phyloP scores from a whole-genome alignment of 2,113 vertebrate species.

The Fukomys damarensis region DNA sequence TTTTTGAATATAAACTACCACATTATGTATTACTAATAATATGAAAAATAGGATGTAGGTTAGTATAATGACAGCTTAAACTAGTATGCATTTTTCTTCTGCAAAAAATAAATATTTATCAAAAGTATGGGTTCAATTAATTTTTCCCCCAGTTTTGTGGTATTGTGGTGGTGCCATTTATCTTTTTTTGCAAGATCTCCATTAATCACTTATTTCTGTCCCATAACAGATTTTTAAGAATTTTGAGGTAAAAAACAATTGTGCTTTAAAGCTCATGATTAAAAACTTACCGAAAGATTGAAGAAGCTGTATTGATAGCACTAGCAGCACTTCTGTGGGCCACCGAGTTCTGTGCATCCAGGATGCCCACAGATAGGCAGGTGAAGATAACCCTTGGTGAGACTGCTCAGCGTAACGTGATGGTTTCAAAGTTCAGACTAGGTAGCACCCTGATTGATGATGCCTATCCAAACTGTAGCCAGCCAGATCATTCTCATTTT shows the following conservation, averaged over 20 bases:
- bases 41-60: conserved; percentile 91
- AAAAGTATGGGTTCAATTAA: conserved; percentile 89
- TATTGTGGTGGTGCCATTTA: conserved; percentile 85
- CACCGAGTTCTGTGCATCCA: not conserved
- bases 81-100: conserved; percentile 89
- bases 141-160: conserved; percentile 85
- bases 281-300: conserved; percentile 81
- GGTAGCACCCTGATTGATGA: conserved; percentile 62
- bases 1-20: conserved; percentile 93
- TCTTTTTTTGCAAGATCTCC: conserved; percentile 86
- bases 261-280: conserved; percentile 79
- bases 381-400: not conserved
- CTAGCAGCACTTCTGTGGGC: not conserved
- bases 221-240: conserved; percentile 83
- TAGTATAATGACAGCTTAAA: conserved; percentile 91
- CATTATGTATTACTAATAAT: conserved; percentile 93
- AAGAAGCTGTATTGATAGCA: conserved; percentile 56
- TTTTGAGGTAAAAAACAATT: conserved; percentile 80
- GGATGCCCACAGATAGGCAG: conserved; percentile 12
- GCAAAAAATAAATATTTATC: conserved; percentile 91
- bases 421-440: conserved; percentile 65
- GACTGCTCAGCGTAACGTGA: not conserved
- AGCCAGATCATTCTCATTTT: conserved; percentile 69
- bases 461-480: conserved; percentile 58
- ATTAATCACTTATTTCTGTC: conserved; percentile 85